These are phyloP conservation scores for Microplitis mediator DNA, from an alignment of 1,140 invertebrate genomes.

Conservation along the genomic window DNA sequence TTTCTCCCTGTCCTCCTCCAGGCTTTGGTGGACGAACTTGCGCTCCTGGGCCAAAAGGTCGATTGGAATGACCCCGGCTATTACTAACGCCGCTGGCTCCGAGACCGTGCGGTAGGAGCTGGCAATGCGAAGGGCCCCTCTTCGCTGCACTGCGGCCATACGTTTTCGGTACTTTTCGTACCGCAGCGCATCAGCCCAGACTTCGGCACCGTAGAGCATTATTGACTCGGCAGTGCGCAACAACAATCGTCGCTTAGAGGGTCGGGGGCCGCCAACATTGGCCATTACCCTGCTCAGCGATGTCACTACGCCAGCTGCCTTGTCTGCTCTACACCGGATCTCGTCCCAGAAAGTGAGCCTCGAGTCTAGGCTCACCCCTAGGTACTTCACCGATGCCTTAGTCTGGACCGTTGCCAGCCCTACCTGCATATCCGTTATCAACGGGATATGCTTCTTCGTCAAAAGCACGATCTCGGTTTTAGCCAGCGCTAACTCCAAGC, in stretches of 20 bases:
- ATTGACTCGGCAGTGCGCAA: background rate
- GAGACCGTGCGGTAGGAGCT: no score
- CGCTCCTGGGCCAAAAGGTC: no score
- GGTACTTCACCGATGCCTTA: constrained; percentile 29
- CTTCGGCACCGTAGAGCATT: no score
- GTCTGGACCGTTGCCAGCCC: constrained; percentile 2
- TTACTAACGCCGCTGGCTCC: no score
- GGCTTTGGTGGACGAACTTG: no score
- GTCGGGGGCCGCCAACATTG: constrained; percentile 35
- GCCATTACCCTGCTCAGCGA: constrained; percentile 32
- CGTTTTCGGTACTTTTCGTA: no score
- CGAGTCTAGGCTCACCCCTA: constrained; percentile 31
- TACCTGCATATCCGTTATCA: background rate
- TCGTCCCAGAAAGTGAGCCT: constrained; percentile 30
- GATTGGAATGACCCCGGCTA: no score
- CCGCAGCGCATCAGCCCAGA: no score
- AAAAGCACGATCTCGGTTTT: background rate
- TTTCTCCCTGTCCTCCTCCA: no score
- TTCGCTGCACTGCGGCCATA: no score
- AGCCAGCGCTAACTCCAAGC: background rate
- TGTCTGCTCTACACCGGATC: constrained; percentile 15
- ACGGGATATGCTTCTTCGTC: background rate
- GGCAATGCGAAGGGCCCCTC: no score
- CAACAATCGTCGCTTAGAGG: constrained; percentile 30
- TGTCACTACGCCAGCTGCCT: background rate